A percentile compares a stretch with the other conserved stretches of the same genome.
phyloP scores from a whole-genome alignment of 1,140 invertebrate species.

The Ditylenchus dipsaci region DNA sequence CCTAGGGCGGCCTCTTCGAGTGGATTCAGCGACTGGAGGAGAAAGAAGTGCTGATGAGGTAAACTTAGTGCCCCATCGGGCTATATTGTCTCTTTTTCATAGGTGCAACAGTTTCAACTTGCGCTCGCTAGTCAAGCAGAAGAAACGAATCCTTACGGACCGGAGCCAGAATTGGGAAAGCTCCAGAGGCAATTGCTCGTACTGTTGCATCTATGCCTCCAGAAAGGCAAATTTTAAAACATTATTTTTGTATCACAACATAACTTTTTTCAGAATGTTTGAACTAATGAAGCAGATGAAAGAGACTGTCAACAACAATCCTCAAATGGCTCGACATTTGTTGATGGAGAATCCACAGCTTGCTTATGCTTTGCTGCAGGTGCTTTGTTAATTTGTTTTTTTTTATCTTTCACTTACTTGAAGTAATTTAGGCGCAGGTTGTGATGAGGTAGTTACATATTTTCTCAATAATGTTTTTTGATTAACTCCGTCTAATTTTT shows the following conservation, averaged over 20 bases:
- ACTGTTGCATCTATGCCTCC: conserved; percentile 93
- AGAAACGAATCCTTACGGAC: conserved; percentile 55
- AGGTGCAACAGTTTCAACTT: conserved; percentile 64
- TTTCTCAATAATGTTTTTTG: too few species aligned
- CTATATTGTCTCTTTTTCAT: neutral
- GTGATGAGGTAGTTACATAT: conserved; percentile 70
- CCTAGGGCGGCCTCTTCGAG: conserved; percentile 74
- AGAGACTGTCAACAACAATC: conserved; percentile 66
- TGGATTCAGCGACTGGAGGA: conserved; percentile 76
- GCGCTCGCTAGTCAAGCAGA: neutral
- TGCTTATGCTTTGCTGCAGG: conserved; percentile 85
- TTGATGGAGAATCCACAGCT: conserved; percentile 96
- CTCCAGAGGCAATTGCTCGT: conserved; percentile 82
- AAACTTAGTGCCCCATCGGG: neutral
- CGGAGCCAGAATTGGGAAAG: conserved; percentile 73
- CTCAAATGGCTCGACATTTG: conserved; percentile 78
- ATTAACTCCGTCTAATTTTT: too few species aligned
- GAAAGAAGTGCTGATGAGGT: conserved; percentile 43
- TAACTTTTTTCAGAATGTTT: conserved; percentile 76
- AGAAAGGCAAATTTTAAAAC: conserved; percentile 68
- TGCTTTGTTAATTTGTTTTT: conserved; percentile 62
- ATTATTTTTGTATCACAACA: too few species aligned
- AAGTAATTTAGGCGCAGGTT: conserved; percentile 65
- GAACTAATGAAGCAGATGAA: conserved; percentile 99
- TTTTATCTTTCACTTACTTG: neutral